Evolutionary conservation across 2,888 invertebrate species (phyloP), one percentile per base, ranked within the genome.

Genomic region (Mycalesis mineus): DNA sequence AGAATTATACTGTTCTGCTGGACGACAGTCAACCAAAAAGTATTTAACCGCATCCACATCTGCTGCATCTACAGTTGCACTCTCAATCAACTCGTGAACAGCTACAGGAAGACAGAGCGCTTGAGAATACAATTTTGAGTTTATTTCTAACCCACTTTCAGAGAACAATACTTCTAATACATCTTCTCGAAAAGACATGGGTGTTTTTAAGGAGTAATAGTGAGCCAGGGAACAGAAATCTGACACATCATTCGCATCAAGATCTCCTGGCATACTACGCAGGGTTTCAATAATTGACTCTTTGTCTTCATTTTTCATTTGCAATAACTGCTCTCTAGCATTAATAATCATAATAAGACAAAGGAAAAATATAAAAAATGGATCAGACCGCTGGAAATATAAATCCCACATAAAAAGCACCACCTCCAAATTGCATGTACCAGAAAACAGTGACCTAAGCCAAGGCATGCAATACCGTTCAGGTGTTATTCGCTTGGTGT

Each of bases 221-320:
- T 97, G 96, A n/a, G 98, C 97, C 65, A 99, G 88, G 3, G 97
- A 96, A 86, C 98, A 98, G 82, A 99, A 98, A 82, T 99, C 99
- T 7, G 95, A 94, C 8, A 99, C 96, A 89, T 99, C 99, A 74
- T 97, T 97, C 0, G 95, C 94, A 82, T 97, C 96, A 66, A 99
- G 86, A 55, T 95, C 96, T 71, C 94, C 93, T 8, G 97, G 97
- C 93, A 96, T 94, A 66, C 92, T 92, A 52, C 91, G 85, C 39
- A 96, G 83, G 65, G 92, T 92, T 69, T 93, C 91, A 55, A 95
- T 88, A 56, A 96, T 94, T 59, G 90, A 91, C 60, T 92, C 91
- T 73, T 94, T 94, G 17, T 92, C 89, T 44, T 94, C 93, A 70
- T 91, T 91, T 77, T 94, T 94, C 93, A 95, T 93, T 65, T 92